A percentile compares a stretch with the other conserved stretches of the same genome.
Conservation (phyloP, 1,140 invertebrate species). For the Macrostomum lignano region DNA sequence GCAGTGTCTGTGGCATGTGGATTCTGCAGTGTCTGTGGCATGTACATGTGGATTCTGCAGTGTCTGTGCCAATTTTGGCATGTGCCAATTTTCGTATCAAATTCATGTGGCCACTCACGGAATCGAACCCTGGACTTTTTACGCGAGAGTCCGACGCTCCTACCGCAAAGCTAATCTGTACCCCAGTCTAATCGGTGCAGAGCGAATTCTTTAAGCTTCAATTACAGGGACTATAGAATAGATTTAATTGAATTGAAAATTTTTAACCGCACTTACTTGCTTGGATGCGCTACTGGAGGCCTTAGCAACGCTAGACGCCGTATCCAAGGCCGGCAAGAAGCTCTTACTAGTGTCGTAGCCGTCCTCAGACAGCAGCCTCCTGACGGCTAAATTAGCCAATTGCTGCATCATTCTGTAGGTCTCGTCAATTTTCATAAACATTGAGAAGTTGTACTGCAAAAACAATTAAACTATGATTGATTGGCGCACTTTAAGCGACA, state of each 20-base stretch:
- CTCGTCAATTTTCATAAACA: conserved; percentile 60
- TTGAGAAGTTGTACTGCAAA: conserved; percentile 49
- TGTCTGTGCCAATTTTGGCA: no score
- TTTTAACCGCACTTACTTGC: background rate
- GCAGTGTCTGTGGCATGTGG: no score
- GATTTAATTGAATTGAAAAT: conserved; percentile 4
- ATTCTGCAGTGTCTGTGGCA: no score
- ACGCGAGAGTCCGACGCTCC: no score
- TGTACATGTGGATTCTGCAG: no score
- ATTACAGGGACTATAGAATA: background rate
- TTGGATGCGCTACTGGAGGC: background rate
- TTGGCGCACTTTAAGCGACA: no score
- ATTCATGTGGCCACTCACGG: no score
- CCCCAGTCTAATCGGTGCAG: background rate
- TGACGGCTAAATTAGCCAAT: conserved; percentile 72
- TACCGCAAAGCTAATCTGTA: no score
- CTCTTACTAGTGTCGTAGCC: background rate
- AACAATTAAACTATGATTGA: no score
- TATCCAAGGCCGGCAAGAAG: background rate
- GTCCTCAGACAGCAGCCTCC: background rate
- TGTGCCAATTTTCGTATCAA: no score
- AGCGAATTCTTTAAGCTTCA: conserved; percentile 3
- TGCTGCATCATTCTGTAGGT: conserved; percentile 71
- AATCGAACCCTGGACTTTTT: no score
- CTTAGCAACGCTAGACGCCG: background rate